A percentile compares a stretch with the other conserved stretches of the same genome.
Evolutionary conservation across 1,140 invertebrate genomes (phyloP).

Genomic region (Drosophila virilis): DNA sequence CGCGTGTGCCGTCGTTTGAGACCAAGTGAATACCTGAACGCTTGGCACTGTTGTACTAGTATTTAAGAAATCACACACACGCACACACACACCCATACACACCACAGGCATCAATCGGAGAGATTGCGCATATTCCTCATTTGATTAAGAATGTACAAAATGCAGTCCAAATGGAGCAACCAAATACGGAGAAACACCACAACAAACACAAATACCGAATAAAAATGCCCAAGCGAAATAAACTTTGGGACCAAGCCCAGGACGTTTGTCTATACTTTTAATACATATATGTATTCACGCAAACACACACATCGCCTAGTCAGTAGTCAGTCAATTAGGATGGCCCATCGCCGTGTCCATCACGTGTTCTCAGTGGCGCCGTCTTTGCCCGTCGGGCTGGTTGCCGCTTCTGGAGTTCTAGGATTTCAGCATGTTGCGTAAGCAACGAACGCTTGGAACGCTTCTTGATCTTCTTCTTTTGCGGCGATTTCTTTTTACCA

Average conservation of each 20-base stretch:
- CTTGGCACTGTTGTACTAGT: slow-evolving; percentile 58
- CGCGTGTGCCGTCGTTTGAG: slow-evolving; percentile 48
- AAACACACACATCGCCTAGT: neutral
- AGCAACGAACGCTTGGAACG: slow-evolving; percentile 44
- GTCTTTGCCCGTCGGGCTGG: slow-evolving; percentile 22
- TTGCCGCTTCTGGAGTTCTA: slow-evolving; percentile 37
- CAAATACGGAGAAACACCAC: neutral
- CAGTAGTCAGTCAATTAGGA: slow-evolving; percentile 1
- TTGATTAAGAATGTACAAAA: slow-evolving; percentile 37
- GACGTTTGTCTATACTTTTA: neutral
- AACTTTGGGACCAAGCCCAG: slow-evolving; percentile 43
- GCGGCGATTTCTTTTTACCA: slow-evolving; percentile 13
- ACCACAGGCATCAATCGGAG: neutral
- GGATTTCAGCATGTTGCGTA: slow-evolving; percentile 39
- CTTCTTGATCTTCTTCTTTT: slow-evolving; percentile 47
- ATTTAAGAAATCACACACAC: slow-evolving; percentile 21
- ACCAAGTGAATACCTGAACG: slow-evolving; percentile 47
- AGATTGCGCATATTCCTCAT: slow-evolving; percentile 26
- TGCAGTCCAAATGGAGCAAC: neutral
- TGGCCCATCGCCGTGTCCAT: slow-evolving; percentile 44
- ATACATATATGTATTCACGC: slow-evolving; percentile 3
- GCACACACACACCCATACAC: slow-evolving; percentile 7
- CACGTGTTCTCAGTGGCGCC: slow-evolving; percentile 1
- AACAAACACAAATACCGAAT: slow-evolving; percentile 1
- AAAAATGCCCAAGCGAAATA: slow-evolving; percentile 25